Conservation (phyloP, 2,113 vertebrate species). For the Cinclus mexicanus region DNA sequence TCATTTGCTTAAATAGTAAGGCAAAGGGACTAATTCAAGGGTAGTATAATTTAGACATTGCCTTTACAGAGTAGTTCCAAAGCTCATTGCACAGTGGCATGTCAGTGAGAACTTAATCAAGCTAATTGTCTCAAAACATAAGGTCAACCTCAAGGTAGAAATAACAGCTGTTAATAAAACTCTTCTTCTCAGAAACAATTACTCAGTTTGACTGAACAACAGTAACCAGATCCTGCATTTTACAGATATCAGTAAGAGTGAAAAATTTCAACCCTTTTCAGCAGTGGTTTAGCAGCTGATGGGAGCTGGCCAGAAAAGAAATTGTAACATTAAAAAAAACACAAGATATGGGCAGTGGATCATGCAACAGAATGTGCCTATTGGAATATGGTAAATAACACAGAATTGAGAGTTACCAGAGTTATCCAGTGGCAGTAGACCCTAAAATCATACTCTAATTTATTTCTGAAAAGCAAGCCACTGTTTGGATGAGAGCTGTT, state of each 20-base stretch:
- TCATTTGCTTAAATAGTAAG: background rate
- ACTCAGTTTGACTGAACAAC: background rate
- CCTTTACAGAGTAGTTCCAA: background rate
- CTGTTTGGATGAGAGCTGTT: constrained; percentile 20
- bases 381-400: background rate
- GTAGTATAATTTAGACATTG: background rate
- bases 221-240: background rate
- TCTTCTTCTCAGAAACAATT: background rate
- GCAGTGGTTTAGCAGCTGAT: background rate
- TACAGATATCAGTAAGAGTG: background rate
- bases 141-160: constrained; percentile 5
- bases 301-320: background rate
- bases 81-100: background rate
- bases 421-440: background rate
- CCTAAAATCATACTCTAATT: background rate
- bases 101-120: constrained; percentile 26
- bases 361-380: background rate
- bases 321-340: background rate
- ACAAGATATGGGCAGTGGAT: background rate
- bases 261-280: background rate
- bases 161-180: background rate
- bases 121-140: constrained; percentile 22
- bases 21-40: background rate
- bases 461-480: constrained; percentile 18
- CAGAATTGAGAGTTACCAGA: background rate